Evolutionary conservation across 2,113 vertebrate species (phyloP), one percentile per base, ranked within the genome.

Genomic region (Gobio gobio): DNA sequence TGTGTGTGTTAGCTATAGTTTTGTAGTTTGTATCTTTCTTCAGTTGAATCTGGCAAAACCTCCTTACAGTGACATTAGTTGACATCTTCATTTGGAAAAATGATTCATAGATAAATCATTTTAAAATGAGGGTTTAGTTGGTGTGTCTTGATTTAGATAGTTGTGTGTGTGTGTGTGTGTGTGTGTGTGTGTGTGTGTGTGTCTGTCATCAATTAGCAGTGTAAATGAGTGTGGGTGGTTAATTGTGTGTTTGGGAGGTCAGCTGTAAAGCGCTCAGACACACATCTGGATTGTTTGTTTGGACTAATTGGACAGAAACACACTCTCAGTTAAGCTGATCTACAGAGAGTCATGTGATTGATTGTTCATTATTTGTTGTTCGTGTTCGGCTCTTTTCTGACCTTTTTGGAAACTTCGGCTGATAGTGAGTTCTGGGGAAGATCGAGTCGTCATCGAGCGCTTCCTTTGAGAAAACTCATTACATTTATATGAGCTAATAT

Each of bases 181-280:
- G 2, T 79, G 64, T 79, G n/a, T n/a, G 43, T 75, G 49, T 54
- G 26, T 77, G 12, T 36, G n/a, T n/a, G 13, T 70, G 76, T 36
- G 33, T 33, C 4, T 79, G 64, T 79, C n/a, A 59, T 40, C 76
- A 82, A 75, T 82, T 82, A 81, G 68, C 45, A 18, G 66, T 75
- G 78, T 82, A 64, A 64, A 74, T 56, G 13, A 64, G 85, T 6
- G 85, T 81, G 78, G 78, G 85, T 14, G 78, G 40, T 43, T 82
- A 51, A 75, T 81, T 86, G 43, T 18, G 40, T 63, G 58, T 70
- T 43, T 63, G 20, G 70, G 20, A 64, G 78, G 70, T 86, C n/a
- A 24, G 24, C 1, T 18, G n/a, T n/a, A n/a, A 3, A 3, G 64
- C 3, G 8, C 64, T 68, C 64, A 40, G 49, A 77, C 51, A 77